Evolutionary conservation across 2,888 invertebrate species (phyloP).

Genomic region (Xylophagus ater): DNA sequence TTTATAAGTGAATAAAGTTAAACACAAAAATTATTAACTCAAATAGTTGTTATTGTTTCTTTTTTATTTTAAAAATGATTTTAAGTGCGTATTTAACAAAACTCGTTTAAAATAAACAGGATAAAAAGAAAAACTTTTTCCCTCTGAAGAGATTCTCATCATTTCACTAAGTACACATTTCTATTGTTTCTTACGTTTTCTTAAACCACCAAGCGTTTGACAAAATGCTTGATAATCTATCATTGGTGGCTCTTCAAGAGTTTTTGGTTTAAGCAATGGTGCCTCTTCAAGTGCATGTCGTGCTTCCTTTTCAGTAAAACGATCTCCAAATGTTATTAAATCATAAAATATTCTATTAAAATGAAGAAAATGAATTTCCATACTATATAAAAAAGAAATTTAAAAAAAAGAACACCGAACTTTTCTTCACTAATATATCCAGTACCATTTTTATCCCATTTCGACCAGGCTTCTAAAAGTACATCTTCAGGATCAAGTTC

Average conservation of each 20-base stretch:
- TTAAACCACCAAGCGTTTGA: slow-evolving; percentile 47
- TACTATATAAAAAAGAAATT: neutral
- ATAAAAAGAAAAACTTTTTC: neutral
- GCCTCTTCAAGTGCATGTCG: slow-evolving; percentile 52
- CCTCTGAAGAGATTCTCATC: neutral
- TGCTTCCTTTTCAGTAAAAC: slow-evolving; percentile 51
- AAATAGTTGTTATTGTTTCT: neutral
- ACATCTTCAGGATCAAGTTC: slow-evolving; percentile 55
- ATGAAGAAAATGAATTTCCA: slow-evolving; percentile 1
- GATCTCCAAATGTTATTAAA: slow-evolving; percentile 53
- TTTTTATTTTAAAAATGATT: neutral
- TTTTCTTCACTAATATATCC: slow-evolving; percentile 52
- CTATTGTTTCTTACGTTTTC: slow-evolving; percentile 35
- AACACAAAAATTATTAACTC: neutral
- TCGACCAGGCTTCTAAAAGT: slow-evolving; percentile 48
- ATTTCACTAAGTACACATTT: neutral
- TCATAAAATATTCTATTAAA: slow-evolving; percentile 49
- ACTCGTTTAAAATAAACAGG: neutral
- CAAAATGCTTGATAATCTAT: slow-evolving; percentile 55
- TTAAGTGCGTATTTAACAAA: neutral
- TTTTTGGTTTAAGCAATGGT: slow-evolving; percentile 44
- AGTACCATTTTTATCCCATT: slow-evolving; percentile 51
- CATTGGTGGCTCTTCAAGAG: slow-evolving; percentile 42
- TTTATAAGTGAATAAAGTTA: slow-evolving; percentile 3
- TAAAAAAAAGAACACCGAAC: slow-evolving; percentile 27